Conservation (phyloP, 53 echinoderm and acorn worm genomes). For the Paracentrotus lividus region DNA sequence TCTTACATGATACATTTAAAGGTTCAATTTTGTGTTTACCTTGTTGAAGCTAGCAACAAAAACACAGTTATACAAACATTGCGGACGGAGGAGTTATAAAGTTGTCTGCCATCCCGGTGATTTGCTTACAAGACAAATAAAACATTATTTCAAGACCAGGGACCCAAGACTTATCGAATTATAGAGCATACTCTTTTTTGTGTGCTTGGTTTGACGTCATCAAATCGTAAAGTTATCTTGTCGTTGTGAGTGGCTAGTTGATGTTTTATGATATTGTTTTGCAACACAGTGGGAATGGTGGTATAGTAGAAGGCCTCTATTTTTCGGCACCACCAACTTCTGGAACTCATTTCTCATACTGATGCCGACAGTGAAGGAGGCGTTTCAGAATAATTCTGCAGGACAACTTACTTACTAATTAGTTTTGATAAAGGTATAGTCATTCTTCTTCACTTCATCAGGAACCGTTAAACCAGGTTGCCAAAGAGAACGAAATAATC, state of each 20-base stretch:
- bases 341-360: not conserved
- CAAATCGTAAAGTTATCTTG: constrained; percentile 47
- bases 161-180: constrained; percentile 44
- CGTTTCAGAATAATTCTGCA: not conserved
- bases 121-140: constrained; percentile 72
- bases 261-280: constrained; percentile 37
- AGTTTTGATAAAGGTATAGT: not conserved
- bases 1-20: constrained; percentile 11
- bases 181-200: not conserved
- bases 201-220: constrained; percentile 40
- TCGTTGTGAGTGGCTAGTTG: constrained; percentile 55
- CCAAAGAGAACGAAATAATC: not conserved
- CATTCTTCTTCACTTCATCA: not conserved
- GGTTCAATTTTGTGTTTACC: constrained; percentile 51
- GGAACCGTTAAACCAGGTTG: not conserved
- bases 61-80: constrained; percentile 66
- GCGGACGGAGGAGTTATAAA: constrained; percentile 27
- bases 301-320: not conserved
- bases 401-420: not conserved
- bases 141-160: constrained; percentile 21
- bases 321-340: not conserved
- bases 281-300: constrained; percentile 12
- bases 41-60: constrained; percentile 70
- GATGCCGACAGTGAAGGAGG: not conserved
- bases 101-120: constrained; percentile 42